Evolutionary conservation across 2,888 invertebrate genomes (phyloP).

Genomic region (Meta bourneti): DNA sequence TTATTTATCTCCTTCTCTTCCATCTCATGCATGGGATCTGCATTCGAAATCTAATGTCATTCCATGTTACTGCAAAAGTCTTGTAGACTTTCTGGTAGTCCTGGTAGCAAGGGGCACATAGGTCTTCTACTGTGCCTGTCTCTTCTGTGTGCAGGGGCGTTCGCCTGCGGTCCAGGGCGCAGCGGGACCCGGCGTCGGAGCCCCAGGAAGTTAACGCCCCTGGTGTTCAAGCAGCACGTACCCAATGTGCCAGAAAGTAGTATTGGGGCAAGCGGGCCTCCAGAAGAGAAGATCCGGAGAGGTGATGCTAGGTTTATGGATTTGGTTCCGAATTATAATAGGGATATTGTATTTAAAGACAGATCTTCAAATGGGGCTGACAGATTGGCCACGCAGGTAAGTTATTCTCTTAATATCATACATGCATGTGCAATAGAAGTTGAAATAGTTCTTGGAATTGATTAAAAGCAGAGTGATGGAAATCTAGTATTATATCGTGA

Average conservation of each 20-base stretch:
- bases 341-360: constrained; percentile 97
- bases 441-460: not conserved
- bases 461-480: not conserved
- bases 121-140: not conserved
- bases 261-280: constrained; percentile 92
- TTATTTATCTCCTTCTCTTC: not conserved
- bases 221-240: constrained; percentile 97
- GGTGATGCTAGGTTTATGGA: constrained; percentile 93
- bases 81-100: not conserved
- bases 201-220: constrained; percentile 89
- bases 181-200: constrained; percentile 88
- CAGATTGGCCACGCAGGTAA: constrained; percentile 97
- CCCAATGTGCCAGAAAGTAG: constrained; percentile 97
- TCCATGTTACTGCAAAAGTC: constrained; percentile 25
- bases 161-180: constrained; percentile 91
- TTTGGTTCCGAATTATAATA: constrained; percentile 96
- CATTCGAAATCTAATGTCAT: constrained; percentile 2
- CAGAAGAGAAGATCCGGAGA: constrained; percentile 91
- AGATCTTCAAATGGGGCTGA: constrained; percentile 98
- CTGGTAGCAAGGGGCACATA: not conserved
- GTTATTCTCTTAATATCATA: constrained; percentile 79
- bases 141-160: constrained; percentile 70
- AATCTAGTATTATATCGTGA: too few relatives aligned
- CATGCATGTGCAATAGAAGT: not conserved
- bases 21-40: not conserved